Evolutionary conservation across 2,888 invertebrate genomes (phyloP), one percentile per base, ranked within the genome.

Genomic region (Eurytoma adleriae): DNA sequence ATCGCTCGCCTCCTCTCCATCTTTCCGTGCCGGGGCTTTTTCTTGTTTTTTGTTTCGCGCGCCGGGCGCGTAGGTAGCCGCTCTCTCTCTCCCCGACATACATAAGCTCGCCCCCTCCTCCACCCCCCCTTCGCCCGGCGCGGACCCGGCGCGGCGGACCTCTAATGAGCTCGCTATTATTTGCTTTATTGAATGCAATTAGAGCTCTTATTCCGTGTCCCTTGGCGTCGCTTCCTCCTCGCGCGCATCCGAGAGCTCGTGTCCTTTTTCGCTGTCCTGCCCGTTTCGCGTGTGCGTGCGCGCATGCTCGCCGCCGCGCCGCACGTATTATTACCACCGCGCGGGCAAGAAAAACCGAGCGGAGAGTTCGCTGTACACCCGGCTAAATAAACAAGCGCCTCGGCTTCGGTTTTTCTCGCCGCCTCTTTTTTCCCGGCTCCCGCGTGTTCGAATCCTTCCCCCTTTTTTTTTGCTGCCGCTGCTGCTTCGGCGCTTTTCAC

Each of bases 81-180:
- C 24, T 24, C 24, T 85, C 71, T 5, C 59, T 64, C 71, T 7
- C 59, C 66, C 4, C 85, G 84, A 86, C 85, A 85, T 85, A 87
- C 85, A 84, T 86, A 48, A 64, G 13, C 86, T 87, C 85, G 84
- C 85, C 5, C 61, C 62, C 14, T 57, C 12, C 62, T 14, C 52
- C 30, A 10, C 54, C 73, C 54, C 13, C 40, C 27, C 54, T 27
- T 40, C 18, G 48, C 18, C 30, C 64, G 18, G 30, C 5, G 5
- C 27, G 27, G 62, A n/a, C n/a, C 87, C 85, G 86, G 86, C 87
- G 86, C 86, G 85, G 85, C 48, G 3, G 52, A 59, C 84, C 87
- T 88, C 89, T 89, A 89, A 89, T 89, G 89, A 89, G 89, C 89
- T 89, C 88, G 88, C 89, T 89, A 89, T 89, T 89, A 89, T 89